These are phyloP conservation scores for Ptychobarbus kaznakovi DNA, from an alignment of 2,797 vertebrate species.

Conservation along the genomic window DNA sequence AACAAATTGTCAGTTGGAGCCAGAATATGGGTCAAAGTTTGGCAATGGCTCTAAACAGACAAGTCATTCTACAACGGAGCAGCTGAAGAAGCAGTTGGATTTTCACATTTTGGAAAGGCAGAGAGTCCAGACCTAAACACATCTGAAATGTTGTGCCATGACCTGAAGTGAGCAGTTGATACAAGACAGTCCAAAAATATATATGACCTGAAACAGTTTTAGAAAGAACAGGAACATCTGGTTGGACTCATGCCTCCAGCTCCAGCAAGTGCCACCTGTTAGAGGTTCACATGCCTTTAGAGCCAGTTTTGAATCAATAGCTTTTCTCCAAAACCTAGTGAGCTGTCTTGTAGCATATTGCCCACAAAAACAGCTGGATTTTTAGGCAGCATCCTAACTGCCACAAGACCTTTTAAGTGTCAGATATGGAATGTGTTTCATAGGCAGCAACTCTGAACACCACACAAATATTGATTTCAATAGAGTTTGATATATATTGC, in stretches of 20 bases:
- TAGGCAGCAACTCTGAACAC: neutral
- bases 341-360: neutral
- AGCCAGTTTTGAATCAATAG: neutral
- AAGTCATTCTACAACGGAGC: slow-evolving; percentile 1
- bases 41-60: slow-evolving; percentile 25
- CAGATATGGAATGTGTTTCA: slow-evolving; percentile 5
- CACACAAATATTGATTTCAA: neutral
- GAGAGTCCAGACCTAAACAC: slow-evolving; percentile 6
- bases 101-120: slow-evolving; percentile 20
- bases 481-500: neutral
- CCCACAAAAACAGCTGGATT: neutral
- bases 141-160: slow-evolving; percentile 6
- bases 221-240: slow-evolving; percentile 23
- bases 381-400: neutral
- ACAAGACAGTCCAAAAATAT: slow-evolving; percentile 19
- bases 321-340: neutral
- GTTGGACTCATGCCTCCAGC: slow-evolving; percentile 16
- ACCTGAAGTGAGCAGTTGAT: slow-evolving; percentile 20
- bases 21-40: slow-evolving; percentile 37
- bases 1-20: slow-evolving; percentile 19
- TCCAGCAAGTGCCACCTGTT: neutral
- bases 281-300: neutral
- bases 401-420: neutral
- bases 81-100: slow-evolving; percentile 19
- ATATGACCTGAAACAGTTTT: slow-evolving; percentile 1